phyloP scores from a whole-genome alignment of 2,113 vertebrate species.

The Micronycteris hirsuta region DNA sequence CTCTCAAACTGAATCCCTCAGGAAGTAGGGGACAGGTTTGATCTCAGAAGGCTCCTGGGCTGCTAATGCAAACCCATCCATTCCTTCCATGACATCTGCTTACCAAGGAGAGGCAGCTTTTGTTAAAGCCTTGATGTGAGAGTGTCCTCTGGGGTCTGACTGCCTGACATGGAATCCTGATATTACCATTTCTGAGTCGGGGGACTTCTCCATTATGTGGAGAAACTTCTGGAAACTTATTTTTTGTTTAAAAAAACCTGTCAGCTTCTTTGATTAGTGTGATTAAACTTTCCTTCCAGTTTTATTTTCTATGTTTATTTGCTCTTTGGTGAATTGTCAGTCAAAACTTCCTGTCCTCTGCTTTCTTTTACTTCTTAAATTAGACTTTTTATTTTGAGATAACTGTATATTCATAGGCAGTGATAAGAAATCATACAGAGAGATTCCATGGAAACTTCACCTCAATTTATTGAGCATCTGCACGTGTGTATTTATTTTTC shows the following conservation, averaged over 20 bases:
- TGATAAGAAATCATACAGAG: neutral
- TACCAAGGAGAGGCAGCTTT: neutral
- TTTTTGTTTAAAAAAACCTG: neutral
- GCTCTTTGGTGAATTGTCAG: neutral
- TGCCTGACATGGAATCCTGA: neutral
- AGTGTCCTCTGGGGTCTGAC: neutral
- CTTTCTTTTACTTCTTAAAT: neutral
- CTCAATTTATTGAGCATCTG: neutral
- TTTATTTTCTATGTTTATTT: neutral
- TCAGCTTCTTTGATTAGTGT: neutral
- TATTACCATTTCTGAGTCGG: neutral
- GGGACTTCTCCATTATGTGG: neutral
- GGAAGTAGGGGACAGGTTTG: neutral
- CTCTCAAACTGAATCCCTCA: neutral
- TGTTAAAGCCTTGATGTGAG: neutral
- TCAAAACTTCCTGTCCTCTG: neutral
- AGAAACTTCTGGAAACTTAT: neutral
- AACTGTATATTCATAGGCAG: neutral
- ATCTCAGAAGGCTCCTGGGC: neutral
- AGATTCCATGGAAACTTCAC: neutral
- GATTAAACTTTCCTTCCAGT: neutral
- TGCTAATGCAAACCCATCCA: accelerated
- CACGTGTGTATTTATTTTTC: neutral
- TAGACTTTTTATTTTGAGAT: conserved; percentile 6
- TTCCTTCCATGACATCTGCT: neutral